Evolutionary conservation across 1,140 invertebrate genomes (phyloP), one percentile per base, ranked within the genome.

Genomic region (Stratiolaelaps scimitus): DNA sequence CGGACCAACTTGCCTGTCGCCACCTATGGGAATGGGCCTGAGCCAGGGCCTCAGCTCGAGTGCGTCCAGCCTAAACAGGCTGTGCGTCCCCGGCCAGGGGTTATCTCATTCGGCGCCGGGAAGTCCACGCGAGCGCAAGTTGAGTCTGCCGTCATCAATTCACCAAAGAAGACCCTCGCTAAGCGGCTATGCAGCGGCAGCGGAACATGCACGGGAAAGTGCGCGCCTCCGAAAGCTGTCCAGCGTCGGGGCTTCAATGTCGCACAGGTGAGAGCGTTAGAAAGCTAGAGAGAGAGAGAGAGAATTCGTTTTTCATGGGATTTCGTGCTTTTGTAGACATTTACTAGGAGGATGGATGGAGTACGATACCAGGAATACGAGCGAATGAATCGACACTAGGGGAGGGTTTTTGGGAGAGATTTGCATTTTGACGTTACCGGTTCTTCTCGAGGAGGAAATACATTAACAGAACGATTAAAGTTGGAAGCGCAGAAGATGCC

Each of bases 11-110:
- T 26, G 53, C 34, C 17, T 60, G 15, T 60, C 53, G 53, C 20
- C 34, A 15, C 53, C 53, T 34, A 19, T 60, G 53, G 17, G 26
- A 15, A 15, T 19, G 53, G 23, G 23, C 53, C 53, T 60, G 1
- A 60, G 53, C 34, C 53, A 60, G 53, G 23, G 23, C 53, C 53
- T 60, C 17, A 60, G 53, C 34, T 60, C 53, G 53, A 60, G 53
- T 34, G 15, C 53, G 15, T 60, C 53, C 17, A 60, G 53, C 10
- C 53, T 60, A 1, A 60, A 60, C 34, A 26, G 53, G 53, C 53
- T 60, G n/a, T 60, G 53, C 20, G 53, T 60, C 23, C 53, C 53
- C 26, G 53, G 23, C 34, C 53, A 60, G 34, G 53, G 53, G 17
- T 26, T 60, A 10, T 60, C 53, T 15, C 20, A 28, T 28, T 48